These are phyloP conservation scores for Brachypodius melanocephalos DNA, from an alignment of 2,113 vertebrate genomes.

Conservation along the genomic window DNA sequence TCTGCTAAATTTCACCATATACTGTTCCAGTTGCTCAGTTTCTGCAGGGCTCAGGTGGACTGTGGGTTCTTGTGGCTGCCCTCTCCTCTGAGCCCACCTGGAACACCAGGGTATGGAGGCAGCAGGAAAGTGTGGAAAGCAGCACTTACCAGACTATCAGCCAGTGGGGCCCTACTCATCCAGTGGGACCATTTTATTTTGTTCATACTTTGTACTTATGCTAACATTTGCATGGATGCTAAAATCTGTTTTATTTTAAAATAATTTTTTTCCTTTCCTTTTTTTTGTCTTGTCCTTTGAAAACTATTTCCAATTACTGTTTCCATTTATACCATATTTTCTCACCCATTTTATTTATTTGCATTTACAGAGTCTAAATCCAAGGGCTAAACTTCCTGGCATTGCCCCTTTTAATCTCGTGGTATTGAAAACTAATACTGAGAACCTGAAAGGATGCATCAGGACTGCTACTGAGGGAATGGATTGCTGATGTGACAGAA, in stretches of 20 bases:
- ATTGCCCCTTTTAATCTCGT: neutral
- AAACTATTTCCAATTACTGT: neutral
- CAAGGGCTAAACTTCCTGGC: neutral
- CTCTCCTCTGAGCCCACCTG: neutral
- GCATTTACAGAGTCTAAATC: neutral
- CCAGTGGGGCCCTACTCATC: neutral
- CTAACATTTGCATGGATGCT: neutral
- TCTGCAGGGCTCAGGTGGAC: neutral
- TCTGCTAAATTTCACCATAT: neutral
- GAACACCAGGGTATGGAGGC: neutral
- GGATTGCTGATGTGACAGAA: constrained; percentile 54
- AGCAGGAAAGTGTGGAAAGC: neutral
- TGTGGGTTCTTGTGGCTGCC: neutral
- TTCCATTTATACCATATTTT: neutral
- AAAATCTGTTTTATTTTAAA: neutral
- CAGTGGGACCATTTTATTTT: neutral
- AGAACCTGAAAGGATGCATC: neutral
- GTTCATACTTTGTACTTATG: neutral
- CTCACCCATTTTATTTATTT: neutral
- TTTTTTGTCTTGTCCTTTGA: neutral
- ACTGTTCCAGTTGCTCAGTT: neutral
- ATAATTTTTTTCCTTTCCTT: neutral
- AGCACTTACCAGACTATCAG: neutral
- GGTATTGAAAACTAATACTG: neutral
- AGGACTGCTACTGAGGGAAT: neutral